Evolutionary conservation across 1,140 invertebrate genomes (phyloP).

Genomic region (Sitobion miscanthi): DNA sequence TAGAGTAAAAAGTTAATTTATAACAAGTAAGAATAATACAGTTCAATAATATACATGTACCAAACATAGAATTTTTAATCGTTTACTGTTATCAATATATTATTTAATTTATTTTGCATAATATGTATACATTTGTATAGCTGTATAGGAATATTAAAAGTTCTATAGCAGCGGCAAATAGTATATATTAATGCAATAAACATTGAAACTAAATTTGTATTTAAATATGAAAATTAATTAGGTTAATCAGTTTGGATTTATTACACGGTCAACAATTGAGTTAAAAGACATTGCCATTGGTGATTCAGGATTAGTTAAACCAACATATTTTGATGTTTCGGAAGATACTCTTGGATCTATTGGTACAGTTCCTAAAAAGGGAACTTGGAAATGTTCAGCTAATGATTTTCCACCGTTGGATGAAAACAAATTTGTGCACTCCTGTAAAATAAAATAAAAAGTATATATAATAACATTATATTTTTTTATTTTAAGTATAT

Average conservation of each 20-base stretch:
- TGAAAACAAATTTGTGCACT: constrained; percentile 82
- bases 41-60: neutral
- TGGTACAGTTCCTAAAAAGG: constrained; percentile 78
- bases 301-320: constrained; percentile 44
- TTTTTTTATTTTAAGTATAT: neutral
- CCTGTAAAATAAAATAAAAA: constrained; percentile 64
- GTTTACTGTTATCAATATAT: neutral
- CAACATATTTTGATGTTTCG: constrained; percentile 52
- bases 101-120: neutral
- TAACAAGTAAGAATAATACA: neutral
- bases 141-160: neutral
- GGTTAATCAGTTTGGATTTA: constrained; percentile 30
- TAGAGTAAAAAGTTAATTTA: neutral
- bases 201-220: neutral
- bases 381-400: constrained; percentile 69
- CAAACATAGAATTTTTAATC: neutral
- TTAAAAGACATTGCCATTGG: constrained; percentile 39
- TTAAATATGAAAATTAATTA: neutral
- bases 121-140: neutral
- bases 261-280: constrained; percentile 42
- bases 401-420: constrained; percentile 79
- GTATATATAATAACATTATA: neutral
- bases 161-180: neutral
- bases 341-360: constrained; percentile 78
- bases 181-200: constrained; percentile 11